Evolutionary conservation across 1,140 invertebrate genomes (phyloP), one percentile per base, ranked within the genome.

Genomic region (Drosophila mayri): DNA sequence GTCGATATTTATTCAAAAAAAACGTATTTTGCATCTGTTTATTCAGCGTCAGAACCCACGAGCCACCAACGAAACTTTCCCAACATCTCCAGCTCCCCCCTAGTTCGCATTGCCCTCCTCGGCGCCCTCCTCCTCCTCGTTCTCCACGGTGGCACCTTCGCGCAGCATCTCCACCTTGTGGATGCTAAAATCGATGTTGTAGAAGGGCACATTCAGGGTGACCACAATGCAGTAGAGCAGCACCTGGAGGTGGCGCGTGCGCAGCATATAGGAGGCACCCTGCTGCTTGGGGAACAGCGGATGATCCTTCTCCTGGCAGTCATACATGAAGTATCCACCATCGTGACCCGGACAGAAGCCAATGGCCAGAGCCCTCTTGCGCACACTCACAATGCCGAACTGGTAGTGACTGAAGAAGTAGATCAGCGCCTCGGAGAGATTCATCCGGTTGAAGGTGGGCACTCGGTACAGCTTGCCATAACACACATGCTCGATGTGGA

Each of bases 301-400:
- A 18, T 93, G 92, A 30, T 95, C 95, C 79, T 93, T 93, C 60
- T 94, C 93, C 85, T 95, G 94, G 72, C 94, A 94, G 73, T 95
- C 95, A 80, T 94, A 95, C 94, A 95, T 94, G 71, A 95, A 95
- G 77, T 95, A 95, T 10, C 95, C 94, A 6, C 79, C 80, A 30
- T 93, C 93, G 52, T 79, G 74, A 0, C 91, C 87, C 10, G 86
- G 82, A 40, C 88, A 81, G 79, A 93, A 94, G 1, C 95, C 95
- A 76, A 95, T 95, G 12, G 94, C 94, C 50, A 95, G 83, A 50
- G 94, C 93, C 58, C 94, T 93, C 37, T 92, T 93, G 1, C 93
- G 93, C 55, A 93, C 94, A 62, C 92, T 93, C 28, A 95, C 92
- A 14, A 95, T 93, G 4, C 95, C 95, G 43, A 91, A 87, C 38